A percentile compares a stretch with the other conserved stretches of the same genome.
Evolutionary conservation across 1,140 invertebrate species (phyloP).

Genomic region (Colletes latitarsis): DNA sequence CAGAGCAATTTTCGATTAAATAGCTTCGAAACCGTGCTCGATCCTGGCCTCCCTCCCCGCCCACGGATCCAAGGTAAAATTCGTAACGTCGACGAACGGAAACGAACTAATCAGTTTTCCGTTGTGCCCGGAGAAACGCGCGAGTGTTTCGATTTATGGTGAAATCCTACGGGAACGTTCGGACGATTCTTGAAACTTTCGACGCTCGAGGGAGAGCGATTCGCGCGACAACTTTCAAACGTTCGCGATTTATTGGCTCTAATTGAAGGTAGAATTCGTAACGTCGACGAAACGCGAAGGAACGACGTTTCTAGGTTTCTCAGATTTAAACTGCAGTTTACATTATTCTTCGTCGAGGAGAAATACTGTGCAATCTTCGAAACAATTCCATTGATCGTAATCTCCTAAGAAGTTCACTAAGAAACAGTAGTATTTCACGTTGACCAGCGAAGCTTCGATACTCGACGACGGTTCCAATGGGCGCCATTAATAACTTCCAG

Average conservation of each 20-base stretch:
- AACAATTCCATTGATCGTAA: no score
- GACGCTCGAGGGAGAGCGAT: neutral
- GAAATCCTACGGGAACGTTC: neutral
- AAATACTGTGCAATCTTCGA: no score
- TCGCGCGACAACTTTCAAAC: neutral
- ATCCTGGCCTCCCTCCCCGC: neutral
- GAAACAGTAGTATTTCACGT: no score
- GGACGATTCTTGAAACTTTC: neutral
- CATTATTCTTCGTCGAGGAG: no score
- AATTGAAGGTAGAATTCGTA: constrained; percentile 7
- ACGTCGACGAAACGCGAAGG: neutral
- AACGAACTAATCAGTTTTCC: neutral
- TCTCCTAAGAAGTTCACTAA: no score
- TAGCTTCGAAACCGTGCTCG: neutral
- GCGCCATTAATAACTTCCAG: no score
- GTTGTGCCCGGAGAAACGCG: neutral
- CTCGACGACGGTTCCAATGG: no score
- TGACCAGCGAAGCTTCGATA: no score
- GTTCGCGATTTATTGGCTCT: constrained; percentile 1
- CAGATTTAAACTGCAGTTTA: no score
- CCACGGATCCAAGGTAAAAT: neutral
- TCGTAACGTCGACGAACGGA: neutral
- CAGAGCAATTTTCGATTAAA: neutral
- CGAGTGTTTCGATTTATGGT: neutral
- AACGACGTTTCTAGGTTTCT: no score